These are phyloP conservation scores for Caenorhabditis angaria DNA, from an alignment of 2,888 invertebrate genomes.

Conservation along the genomic window DNA sequence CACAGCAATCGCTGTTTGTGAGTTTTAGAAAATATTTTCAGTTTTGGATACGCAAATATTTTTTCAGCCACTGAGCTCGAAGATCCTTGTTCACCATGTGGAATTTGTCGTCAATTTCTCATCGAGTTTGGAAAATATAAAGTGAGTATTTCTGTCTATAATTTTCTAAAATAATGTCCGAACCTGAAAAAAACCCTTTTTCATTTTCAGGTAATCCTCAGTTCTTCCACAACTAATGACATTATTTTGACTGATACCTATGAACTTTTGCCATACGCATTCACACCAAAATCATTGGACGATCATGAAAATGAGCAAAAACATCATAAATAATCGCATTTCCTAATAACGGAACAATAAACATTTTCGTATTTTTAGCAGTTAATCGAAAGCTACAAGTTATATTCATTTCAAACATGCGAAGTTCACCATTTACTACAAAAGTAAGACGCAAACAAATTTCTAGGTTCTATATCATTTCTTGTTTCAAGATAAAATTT, in stretches of 20 bases:
- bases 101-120: slow-evolving; percentile 68
- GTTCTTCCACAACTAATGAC: slow-evolving; percentile 47
- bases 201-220: slow-evolving; percentile 52
- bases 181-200: not conserved
- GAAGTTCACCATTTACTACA: no score
- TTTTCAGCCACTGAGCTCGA: slow-evolving; percentile 46
- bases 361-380: no score
- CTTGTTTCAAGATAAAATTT: no score
- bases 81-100: slow-evolving; percentile 67
- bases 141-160: slow-evolving; percentile 35
- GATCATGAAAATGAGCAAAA: slow-evolving; percentile 28
- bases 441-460: no score
- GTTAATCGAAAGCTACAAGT: no score
- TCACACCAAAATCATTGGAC: slow-evolving; percentile 59
- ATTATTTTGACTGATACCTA: slow-evolving; percentile 41
- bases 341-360: not conserved
- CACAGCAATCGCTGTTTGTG: slow-evolving; percentile 46
- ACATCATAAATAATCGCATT: not conserved
- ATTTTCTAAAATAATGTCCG: no score
- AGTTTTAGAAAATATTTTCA: slow-evolving; percentile 1
- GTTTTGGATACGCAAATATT: not conserved
- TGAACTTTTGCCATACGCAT: slow-evolving; percentile 61
- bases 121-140: slow-evolving; percentile 67
- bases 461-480: no score
- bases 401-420: no score